Evolutionary conservation across 2,888 invertebrate genomes (phyloP).

Genomic region (Limnephilus rhombicus): DNA sequence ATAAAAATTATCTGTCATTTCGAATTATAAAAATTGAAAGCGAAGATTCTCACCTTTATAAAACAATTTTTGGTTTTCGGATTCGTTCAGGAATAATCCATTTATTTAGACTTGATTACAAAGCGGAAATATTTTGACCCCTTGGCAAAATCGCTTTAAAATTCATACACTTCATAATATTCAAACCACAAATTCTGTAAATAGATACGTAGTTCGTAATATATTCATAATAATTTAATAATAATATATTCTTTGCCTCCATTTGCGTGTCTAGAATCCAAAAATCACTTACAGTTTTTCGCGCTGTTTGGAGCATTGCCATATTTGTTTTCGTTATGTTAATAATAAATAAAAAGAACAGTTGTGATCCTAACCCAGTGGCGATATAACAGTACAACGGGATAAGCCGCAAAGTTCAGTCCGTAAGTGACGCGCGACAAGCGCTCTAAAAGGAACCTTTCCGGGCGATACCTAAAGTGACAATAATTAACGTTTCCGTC

Average conservation of each 20-base stretch:
- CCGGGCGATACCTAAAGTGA: neutral
- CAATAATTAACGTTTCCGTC: constrained; percentile 11
- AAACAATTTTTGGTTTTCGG: too few relatives aligned
- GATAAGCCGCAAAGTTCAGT: neutral
- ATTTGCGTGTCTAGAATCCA: neutral
- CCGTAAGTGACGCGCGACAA: constrained; percentile 23
- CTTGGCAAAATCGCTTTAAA: too few relatives aligned
- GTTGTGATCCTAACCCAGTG: neutral
- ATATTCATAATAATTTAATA: too few relatives aligned
- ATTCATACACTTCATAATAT: too few relatives aligned
- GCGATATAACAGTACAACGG: neutral
- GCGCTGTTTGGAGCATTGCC: neutral
- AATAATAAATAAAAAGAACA: neutral
- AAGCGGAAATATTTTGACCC: too few relatives aligned
- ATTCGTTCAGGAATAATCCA: too few relatives aligned
- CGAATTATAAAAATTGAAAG: too few relatives aligned
- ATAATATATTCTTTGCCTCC: neutral
- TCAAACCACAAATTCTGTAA: too few relatives aligned
- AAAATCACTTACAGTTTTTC: neutral
- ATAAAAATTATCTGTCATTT: too few relatives aligned
- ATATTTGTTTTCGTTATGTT: neutral
- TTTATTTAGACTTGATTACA: too few relatives aligned
- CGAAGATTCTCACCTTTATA: too few relatives aligned
- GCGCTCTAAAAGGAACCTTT: constrained; percentile 20
- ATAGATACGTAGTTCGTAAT: too few relatives aligned